Percentiles rank a stretch among this genome's conserved stretches.
Evolutionary conservation across 2,888 invertebrate species (phyloP).

Genomic region (Eutolmus rufibarbis): DNA sequence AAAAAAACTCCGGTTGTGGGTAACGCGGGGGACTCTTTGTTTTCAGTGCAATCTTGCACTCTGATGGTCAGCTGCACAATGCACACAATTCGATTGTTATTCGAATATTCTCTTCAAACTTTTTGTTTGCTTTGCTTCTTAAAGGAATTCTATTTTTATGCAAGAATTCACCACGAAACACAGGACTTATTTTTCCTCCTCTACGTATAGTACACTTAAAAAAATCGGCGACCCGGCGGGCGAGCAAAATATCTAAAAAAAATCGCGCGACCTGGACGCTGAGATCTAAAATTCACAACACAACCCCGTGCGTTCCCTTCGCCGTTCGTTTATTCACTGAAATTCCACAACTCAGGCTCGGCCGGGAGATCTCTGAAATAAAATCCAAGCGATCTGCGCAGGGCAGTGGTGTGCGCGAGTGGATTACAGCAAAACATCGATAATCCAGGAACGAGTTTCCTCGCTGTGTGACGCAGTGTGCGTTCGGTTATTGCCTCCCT

Average conservation of each 20-base stretch:
- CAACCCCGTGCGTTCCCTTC: constrained; percentile 38
- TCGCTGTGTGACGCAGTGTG: not conserved
- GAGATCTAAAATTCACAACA: not conserved
- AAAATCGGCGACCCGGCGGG: not conserved
- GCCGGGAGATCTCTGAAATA: not conserved
- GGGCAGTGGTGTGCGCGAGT: not conserved
- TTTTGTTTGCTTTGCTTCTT: not conserved
- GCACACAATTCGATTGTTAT: constrained; percentile 24
- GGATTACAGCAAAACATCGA: not conserved
- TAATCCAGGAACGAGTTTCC: not conserved
- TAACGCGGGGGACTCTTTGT: not conserved
- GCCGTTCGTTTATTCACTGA: constrained; percentile 45
- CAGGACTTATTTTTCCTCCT: not conserved
- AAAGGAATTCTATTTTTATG: constrained; percentile 6
- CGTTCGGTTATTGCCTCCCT: not conserved
- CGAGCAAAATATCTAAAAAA: not conserved
- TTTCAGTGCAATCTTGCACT: constrained; percentile 20
- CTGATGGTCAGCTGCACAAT: not conserved
- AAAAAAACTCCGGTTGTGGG: not conserved
- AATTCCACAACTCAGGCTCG: constrained; percentile 3
- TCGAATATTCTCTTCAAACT: not conserved
- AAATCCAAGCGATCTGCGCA: not conserved
- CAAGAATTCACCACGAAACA: constrained; percentile 2
- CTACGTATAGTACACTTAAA: not conserved
- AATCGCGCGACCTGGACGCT: not conserved